Base-by-base conservation (phyloP, 2,113 vertebrate genomes). In the Rhagologus leucostigma region DNA sequence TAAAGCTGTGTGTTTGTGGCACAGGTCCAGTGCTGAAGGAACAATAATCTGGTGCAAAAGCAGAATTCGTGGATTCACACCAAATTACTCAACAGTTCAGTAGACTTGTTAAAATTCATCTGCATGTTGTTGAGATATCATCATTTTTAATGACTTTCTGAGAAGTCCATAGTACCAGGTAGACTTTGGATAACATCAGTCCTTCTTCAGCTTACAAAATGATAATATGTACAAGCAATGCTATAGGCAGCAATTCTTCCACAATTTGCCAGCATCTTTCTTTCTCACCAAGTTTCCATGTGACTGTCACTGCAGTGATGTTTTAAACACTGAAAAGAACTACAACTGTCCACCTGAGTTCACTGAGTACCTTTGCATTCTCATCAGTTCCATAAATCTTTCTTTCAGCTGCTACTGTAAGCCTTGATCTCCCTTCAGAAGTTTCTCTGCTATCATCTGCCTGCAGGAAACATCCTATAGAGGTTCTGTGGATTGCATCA, bases 371-470 rank as follows among this genome's bases (percentile, higher is more conserved):
- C 52, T 39, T 52, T 87, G n/a, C 22, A 39, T 39, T 84, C 56
- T 83, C 63, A 76, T 42, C 46, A 93, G 1, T 69, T 68, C 78
- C 67, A 83, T 20, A 76, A 62, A 76, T 44, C 50, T 76, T 62
- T 63, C 64, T 78, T 94, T 79, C 70, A 85, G 62, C 16, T 91
- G 44, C 53, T 87, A 29, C 70, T 71, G 7, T 44, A 39, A 68
- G 74, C 65, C 75, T 96, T 76, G 70, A 82, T 92, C 75, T 94
- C 50, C 49, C 80, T 87, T 96, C 70, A 93, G 67, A 87, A 84
- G n/a, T 46, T 87, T 68, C 49, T 90, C 65, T 93, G 70, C 83
- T 85, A 88, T 69, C 82, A 80, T 69, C 46, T 90, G 90, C 71
- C 82, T 50, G 53, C 63, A 86, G 90, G 88, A 85, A 94, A 86